These are phyloP conservation scores for Lycocerus yunnanus DNA, from an alignment of 2,888 invertebrate species.

Conservation along the genomic window DNA sequence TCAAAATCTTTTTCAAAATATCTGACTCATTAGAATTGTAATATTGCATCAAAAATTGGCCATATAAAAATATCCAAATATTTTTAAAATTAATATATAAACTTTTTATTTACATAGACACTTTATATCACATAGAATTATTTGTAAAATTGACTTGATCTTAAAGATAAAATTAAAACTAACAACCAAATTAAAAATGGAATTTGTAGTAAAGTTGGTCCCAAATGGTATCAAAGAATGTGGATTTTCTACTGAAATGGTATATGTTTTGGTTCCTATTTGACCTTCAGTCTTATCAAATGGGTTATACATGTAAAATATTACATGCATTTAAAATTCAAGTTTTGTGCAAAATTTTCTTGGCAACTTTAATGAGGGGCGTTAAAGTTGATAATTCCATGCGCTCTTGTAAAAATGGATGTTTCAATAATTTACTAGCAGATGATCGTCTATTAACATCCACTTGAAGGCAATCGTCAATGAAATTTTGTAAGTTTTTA, in stretches of 20 bases:
- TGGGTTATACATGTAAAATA: not conserved
- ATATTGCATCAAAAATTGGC: not conserved
- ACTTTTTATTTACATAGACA: not conserved
- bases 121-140: not conserved
- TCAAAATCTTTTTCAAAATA: not conserved
- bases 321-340: constrained; percentile 24
- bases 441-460: constrained; percentile 79
- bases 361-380: constrained; percentile 90
- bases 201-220: not conserved
- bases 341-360: constrained; percentile 75
- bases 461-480: constrained; percentile 87
- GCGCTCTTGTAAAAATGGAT: constrained; percentile 78
- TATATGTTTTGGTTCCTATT: not conserved
- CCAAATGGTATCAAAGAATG: not conserved
- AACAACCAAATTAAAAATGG: not conserved
- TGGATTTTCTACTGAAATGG: not conserved
- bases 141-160: not conserved
- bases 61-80: not conserved
- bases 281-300: not conserved
- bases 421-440: constrained; percentile 76
- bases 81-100: not conserved
- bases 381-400: constrained; percentile 81
- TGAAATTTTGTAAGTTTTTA: constrained; percentile 75
- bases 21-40: not conserved
- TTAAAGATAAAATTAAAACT: not conserved